Evolutionary conservation across 2,113 vertebrate genomes (phyloP), one percentile per base, ranked within the genome.

Genomic region (Sylvilagus bachmani): DNA sequence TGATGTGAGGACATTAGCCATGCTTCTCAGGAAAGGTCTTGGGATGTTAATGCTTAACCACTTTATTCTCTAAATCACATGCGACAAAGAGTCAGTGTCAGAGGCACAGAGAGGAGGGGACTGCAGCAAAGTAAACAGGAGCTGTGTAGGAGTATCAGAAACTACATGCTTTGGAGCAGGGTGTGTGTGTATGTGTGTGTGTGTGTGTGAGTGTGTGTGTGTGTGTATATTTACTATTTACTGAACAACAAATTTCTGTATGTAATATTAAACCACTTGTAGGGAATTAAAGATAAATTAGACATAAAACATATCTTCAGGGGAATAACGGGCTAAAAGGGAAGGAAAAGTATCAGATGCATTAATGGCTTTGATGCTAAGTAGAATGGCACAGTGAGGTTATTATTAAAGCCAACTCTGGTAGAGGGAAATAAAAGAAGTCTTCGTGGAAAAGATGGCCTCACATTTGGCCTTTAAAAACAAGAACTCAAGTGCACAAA

Each of bases 1-100:
- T 58, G 83, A 55, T 25, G 53, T 58, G 83, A 55, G 22, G 36
- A 88, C 81, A 89, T 87, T 96, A 88, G 89, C 75, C 90, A 86
- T 25, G 75, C 66, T 81, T 86, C 71, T 79, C 69, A 78, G 78
- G 62, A 89, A 55, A 87, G 70, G 44, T 7, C 27, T 86, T 44
- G 73, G 36, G 74, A 75, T 74, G 67, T 49, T 85, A 66, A 29
- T 64, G 77, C 67, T 85, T 82, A 92, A 36, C 49, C 51, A 66
- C 55, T 70, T 96, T 61, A 81, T 81, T 64, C 27, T 22, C 44
- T 55, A 49, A 89, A 38, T 79, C 85, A 64, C 31, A 27, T 58
- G 61, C 86, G 55, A 67, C 58, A 33, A 21, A 36, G 14, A 83
- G 61, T 77, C 22, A 38, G 13, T 74, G 29, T 58, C 29, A 6